Base-by-base conservation (phyloP, 1,140 invertebrate genomes). In the Stegodyphus dumicola region DNA sequence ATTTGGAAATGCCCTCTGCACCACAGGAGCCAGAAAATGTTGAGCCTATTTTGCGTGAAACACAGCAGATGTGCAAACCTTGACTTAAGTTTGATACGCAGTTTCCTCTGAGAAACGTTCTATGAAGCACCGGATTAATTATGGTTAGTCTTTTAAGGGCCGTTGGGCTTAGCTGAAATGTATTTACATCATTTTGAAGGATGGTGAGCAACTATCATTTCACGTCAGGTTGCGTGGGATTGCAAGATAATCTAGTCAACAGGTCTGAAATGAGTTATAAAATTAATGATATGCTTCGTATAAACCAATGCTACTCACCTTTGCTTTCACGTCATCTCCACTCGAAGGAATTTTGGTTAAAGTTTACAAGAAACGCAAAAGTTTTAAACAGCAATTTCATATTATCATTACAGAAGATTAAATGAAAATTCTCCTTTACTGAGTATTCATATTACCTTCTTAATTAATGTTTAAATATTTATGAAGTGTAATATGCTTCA, bases 151-250 rank as follows among this genome's bases (percentile, higher is more conserved):
- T 51, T 71, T 51, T 51, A 71, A 15, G 48, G 10, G 15, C n/a
- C n/a, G 48, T 15, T 71, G 69, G n/a, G 48, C 49, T 15, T 51
- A 15, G 49, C 49, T 51, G 6, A 71, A 70, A 70, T 49, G 67
- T 70, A 70, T 70, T 70, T 70, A 70, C 15, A 11, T 71, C 69
- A 48, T 71, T 71, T 71, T 71, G 48, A 71, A 15, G 11, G 69
- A 71, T 71, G 48, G 69, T 51, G 48, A 15, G 48, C 52, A 71
- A 71, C 69, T n/a, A 71, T 51, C 49, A 51, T 52, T 51, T 51
- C 13, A 71, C 15, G 69, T 15, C 6, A 52, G 48, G 6, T 13
- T 51, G 13, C 15, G 52, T 51, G 18, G 33, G 67, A 48, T 69
- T 11, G 18, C 18, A 71, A 17, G 49, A 71, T 71, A 51, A 71